Base-by-base conservation (phyloP, 2,797 vertebrate genomes). In the Propithecus perrieri region DNA sequence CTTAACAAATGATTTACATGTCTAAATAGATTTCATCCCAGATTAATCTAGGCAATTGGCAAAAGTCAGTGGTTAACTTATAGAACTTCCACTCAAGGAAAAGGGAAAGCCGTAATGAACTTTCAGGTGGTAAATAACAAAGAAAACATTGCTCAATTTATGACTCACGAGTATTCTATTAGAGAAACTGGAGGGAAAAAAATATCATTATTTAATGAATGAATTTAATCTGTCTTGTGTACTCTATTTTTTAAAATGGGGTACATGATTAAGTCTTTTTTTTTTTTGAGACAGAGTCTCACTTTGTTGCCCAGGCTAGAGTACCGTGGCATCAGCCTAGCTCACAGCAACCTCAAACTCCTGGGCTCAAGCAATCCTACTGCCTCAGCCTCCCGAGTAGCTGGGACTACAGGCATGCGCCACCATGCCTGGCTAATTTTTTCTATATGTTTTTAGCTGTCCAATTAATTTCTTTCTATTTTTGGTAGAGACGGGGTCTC, bases 1-100 rank as follows among this genome's bases (percentile, higher is more conserved):
- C 75, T 85, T 46, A 57, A 71, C 57, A 86, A 90, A 92, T 74
- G 30, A 67, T 74, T 88, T 59, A 85, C 8, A 9, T 28, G 14
- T 80, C 74, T 86, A 74, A 53, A 87, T 0, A 86, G 89, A 93
- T 55, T 89, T 67, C 74, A 92, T 24, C 55, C 67, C 46, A 55
- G 33, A 89, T 61, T 81, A 88, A 85, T 18, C 55, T 81, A 55
- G 72, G 30, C 65, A 94, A 91, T 4, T 61, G 57, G 50, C 33
- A 94, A 92, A 94, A 69, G 72, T 46, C 61, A 61, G 33, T 28
- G 24, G 35, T 85, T 94, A 94, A 71, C 2, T 85, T 94, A 61
- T 0, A 95, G 26, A 92, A 85, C 50, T 85, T 48, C 30, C n/a
- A 88, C 38, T 65, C 33, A 14, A 17, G 30, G 22, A 95, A 95